A percentile compares a stretch with the other conserved stretches of the same genome.
Conservation (phyloP, 2,888 invertebrate species). For the Cotesia congregata region DNA sequence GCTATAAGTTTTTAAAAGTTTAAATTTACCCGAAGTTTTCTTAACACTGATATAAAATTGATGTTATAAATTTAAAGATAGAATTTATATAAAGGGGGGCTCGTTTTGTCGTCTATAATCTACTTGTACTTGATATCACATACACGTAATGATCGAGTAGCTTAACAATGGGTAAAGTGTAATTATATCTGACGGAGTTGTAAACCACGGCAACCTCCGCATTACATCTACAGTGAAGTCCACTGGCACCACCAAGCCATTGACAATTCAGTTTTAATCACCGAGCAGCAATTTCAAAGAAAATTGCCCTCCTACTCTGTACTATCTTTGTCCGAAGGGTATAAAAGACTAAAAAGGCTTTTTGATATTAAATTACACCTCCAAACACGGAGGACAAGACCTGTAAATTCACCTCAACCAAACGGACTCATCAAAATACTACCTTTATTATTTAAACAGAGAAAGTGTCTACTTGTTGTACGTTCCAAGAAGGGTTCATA, state of each 20-base stretch:
- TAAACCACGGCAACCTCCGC: not conserved
- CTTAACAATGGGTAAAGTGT: conserved; percentile 28
- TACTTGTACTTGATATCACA: conserved; percentile 12
- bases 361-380: conserved; percentile 28
- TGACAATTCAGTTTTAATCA: conserved; percentile 51
- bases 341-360: conserved; percentile 32
- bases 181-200: conserved; percentile 31
- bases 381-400: not conserved
- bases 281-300: conserved; percentile 2
- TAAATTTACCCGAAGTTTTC: not conserved
- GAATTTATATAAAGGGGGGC: not conserved
- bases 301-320: conserved; percentile 31
- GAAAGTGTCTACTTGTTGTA: conserved; percentile 7
- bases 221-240: not conserved
- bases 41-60: conserved; percentile 24
- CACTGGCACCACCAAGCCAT: conserved; percentile 17
- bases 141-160: conserved; percentile 16
- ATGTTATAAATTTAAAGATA: not conserved
- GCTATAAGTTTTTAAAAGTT: not conserved
- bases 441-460: conserved; percentile 6
- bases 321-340: conserved; percentile 17
- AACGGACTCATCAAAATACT: conserved; percentile 12
- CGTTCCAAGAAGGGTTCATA: conserved; percentile 12
- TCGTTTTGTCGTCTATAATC: not conserved
- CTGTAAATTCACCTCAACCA: not conserved